phyloP scores from a whole-genome alignment of 2,888 invertebrate genomes.

The Drosophila vallismaia region DNA sequence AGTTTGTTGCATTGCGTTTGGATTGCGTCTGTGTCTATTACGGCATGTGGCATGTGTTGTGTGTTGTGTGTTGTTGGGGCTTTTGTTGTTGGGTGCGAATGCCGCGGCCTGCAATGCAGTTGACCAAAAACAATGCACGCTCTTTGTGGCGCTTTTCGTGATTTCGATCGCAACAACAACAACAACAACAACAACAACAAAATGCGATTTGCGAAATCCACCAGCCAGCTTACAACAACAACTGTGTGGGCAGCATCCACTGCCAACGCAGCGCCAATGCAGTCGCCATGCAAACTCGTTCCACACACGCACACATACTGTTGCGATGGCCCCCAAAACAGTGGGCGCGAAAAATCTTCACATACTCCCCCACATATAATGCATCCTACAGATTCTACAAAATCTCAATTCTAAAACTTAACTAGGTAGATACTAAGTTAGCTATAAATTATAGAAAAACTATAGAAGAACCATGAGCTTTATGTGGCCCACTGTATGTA shows the following conservation, averaged over 20 bases:
- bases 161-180: slow-evolving; percentile 64
- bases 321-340: neutral
- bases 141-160: slow-evolving; percentile 63
- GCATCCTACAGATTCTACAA: neutral
- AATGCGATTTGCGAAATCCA: slow-evolving; percentile 35
- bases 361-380: neutral
- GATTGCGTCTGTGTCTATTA: slow-evolving; percentile 37
- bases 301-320: slow-evolving; percentile 46
- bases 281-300: slow-evolving; percentile 57
- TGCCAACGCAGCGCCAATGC: slow-evolving; percentile 58
- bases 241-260: slow-evolving; percentile 42
- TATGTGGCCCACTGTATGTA: neutral
- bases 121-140: slow-evolving; percentile 70
- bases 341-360: neutral
- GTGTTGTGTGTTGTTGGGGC: slow-evolving; percentile 3
- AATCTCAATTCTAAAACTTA: neutral
- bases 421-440: neutral
- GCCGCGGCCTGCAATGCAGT: slow-evolving; percentile 64
- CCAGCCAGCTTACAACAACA: slow-evolving; percentile 38
- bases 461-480: neutral
- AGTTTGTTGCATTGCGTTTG: slow-evolving; percentile 31
- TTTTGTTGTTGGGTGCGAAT: slow-evolving; percentile 25
- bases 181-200: slow-evolving; percentile 17
- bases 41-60: neutral
- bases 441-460: too few relatives aligned